Base-by-base conservation (phyloP, 2,888 invertebrate genomes). In the Cynaeus angustus region DNA sequence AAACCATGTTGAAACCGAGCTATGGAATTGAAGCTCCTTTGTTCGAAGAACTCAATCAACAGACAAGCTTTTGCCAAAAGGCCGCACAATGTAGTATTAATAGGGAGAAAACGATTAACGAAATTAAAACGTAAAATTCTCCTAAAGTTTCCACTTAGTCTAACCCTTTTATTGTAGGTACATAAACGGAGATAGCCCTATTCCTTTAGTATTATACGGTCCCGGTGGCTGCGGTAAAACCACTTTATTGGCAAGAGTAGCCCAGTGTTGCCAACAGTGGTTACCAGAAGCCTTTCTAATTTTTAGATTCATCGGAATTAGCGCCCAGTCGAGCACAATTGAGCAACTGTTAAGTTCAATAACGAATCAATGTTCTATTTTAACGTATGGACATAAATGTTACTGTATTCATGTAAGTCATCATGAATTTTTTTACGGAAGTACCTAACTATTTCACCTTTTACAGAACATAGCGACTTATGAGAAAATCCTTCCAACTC, bases 221-320 rank as follows among this genome's bases (percentile, higher is more conserved):
- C 89, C 91, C 21, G 89, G 91, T n/a, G 95, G 95, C 8, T 92
- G 93, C 83, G 95, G 95, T 0, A 95, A 95, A 85, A 94, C 94
- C 2, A 92, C 93, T 0, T 86, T 95, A 4, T 87, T 94, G 37
- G 93, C 95, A 0, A 88, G 92, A 72, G 90, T 92, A 7, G 91
- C 91, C 52, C 88, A 91, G 52, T 88, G 89, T 53, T 89, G 91
- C 66, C 89, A 90, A 53, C 84, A 88, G 38, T 90, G 90, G 88
- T 86, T 89, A 69, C 90, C 90, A 0, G 91, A 92, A 80, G 86
- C 90, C 3, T 84, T 84, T 72, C 74, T 83, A 33, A 81, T 88
- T 72, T 81, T 82, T 79, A 88, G 92, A 79, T 92, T 91, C 80
- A 88, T 91, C 38, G 90, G 90, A 45, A 87, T 91, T 72, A 91